These are phyloP conservation scores for Crossaster papposus DNA, from an alignment of 53 echinoderm and acorn worm species.

Conservation along the genomic window DNA sequence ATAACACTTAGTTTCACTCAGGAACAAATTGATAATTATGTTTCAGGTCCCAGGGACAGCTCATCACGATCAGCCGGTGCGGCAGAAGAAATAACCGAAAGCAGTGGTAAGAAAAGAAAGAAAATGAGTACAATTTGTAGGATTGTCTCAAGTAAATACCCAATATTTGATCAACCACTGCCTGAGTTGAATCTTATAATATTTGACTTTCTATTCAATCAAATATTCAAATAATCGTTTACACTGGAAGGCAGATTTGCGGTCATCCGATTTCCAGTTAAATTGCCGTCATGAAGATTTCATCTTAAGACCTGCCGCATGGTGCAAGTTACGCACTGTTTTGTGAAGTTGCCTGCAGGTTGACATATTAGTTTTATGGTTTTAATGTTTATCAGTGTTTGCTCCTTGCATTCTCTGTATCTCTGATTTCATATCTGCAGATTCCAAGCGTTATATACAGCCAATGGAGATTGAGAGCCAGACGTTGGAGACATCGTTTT, in stretches of 20 bases:
- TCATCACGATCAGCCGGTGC: neutral
- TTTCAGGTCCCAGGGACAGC: neutral
- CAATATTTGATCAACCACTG: no score
- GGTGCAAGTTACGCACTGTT: no score
- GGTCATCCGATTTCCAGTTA: no score
- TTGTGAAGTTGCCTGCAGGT: no score
- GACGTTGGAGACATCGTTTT: neutral
- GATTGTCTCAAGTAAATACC: neutral
- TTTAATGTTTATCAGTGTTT: neutral
- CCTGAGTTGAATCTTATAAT: no score
- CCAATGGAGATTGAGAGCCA: conserved; percentile 39
- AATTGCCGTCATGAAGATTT: no score
- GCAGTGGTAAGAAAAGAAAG: neutral
- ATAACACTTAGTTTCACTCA: neutral
- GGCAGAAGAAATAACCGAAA: neutral
- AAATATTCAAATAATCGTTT: no score
- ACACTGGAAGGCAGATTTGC: no score
- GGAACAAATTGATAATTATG: neutral
- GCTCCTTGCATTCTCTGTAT: neutral
- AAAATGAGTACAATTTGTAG: neutral
- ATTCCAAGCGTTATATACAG: neutral
- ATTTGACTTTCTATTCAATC: no score
- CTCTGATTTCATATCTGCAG: neutral
- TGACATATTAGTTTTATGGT: no score
- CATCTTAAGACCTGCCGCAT: no score